phyloP scores from a whole-genome alignment of 2,797 vertebrate genomes.

The Pelobates cultripes region DNA sequence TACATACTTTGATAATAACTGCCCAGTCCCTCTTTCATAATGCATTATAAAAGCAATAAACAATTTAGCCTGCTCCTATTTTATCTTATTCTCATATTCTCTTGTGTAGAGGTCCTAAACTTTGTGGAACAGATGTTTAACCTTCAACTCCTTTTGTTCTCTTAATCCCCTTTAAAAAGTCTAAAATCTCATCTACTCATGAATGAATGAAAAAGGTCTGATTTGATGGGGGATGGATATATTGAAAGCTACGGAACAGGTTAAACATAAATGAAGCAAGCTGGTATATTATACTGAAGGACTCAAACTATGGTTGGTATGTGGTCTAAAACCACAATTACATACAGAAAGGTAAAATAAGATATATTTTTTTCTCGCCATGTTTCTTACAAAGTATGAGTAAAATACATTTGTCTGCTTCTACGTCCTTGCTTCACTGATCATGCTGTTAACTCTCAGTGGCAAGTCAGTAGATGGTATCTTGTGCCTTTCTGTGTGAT shows the following conservation, averaged over 20 bases:
- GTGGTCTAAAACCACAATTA: neutral
- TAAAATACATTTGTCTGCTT: no score
- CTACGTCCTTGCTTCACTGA: no score
- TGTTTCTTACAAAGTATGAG: no score
- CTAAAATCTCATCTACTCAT: conserved; percentile 19
- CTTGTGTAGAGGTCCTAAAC: neutral
- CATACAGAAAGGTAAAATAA: neutral
- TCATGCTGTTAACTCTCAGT: no score
- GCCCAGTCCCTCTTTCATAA: neutral
- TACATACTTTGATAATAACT: neutral
- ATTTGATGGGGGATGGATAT: neutral
- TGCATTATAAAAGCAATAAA: neutral
- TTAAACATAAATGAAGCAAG: conserved; percentile 30
- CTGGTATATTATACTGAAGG: neutral
- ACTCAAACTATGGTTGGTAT: neutral
- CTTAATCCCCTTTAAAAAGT: conserved; percentile 32
- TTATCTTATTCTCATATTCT: neutral
- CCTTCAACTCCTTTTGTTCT: conserved; percentile 38
- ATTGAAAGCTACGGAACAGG: conserved; percentile 32
- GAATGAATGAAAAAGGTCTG: conserved; percentile 18
- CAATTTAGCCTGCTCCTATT: conserved; percentile 11
- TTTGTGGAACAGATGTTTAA: conserved; percentile 40
- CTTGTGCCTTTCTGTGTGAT: no score
- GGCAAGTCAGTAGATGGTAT: no score
- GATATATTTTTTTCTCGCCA: neutral